Evolutionary conservation across 2,113 vertebrate species (phyloP).

Genomic region (Numida meleagris): DNA sequence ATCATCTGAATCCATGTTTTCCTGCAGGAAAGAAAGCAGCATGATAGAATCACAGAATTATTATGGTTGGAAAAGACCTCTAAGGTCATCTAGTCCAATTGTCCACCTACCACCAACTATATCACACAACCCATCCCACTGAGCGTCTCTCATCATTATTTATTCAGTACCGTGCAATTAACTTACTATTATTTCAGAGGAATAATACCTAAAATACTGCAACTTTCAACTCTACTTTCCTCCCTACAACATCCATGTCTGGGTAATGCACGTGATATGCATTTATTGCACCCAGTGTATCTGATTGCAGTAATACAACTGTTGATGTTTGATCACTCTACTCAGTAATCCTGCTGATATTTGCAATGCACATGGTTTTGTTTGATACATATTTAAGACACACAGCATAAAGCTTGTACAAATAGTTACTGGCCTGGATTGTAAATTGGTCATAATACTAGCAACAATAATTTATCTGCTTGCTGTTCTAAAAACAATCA

Average conservation of each 20-base stretch:
- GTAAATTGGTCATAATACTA: not conserved
- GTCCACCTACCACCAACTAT: too few relatives aligned
- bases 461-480: not conserved
- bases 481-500: not conserved
- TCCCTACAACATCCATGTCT: not conserved
- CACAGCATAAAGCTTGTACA: not conserved
- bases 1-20: not conserved
- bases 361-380: not conserved
- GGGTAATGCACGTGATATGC: fast-evolving
- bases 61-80: too few relatives aligned
- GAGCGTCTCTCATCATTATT: not conserved
- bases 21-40: conserved; percentile 3
- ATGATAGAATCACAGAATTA: too few relatives aligned
- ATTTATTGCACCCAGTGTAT: not conserved
- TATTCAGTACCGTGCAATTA: not conserved
- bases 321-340: not conserved
- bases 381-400: not conserved
- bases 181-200: not conserved
- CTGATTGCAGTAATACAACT: not conserved
- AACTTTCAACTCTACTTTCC: not conserved
- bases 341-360: not conserved
- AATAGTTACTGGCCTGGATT: not conserved
- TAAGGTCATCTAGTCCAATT: too few relatives aligned
- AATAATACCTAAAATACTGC: not conserved
- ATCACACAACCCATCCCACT: not conserved